Conservation (phyloP, 2,888 invertebrate species). For the Drosophila pegasa region DNA sequence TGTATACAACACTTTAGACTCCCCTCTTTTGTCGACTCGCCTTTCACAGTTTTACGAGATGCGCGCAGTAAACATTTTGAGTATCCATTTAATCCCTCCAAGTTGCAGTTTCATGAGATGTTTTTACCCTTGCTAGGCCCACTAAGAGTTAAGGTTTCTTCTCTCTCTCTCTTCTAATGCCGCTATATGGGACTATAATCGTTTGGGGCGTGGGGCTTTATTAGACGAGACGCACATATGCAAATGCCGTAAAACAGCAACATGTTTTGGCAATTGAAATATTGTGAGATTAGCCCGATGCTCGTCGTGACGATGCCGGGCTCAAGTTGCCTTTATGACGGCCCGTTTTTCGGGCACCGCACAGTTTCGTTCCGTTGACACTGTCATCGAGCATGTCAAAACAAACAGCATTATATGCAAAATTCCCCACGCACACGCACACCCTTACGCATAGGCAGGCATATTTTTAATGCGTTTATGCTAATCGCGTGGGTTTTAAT, state of each 20-base stretch:
- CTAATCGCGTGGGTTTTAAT: slow-evolving; percentile 80
- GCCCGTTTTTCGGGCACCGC: slow-evolving; percentile 4
- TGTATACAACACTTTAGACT: not conserved
- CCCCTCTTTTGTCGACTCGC: too few relatives aligned
- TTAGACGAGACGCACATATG: slow-evolving; percentile 44
- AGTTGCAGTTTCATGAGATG: not conserved
- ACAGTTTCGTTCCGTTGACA: slow-evolving; percentile 56
- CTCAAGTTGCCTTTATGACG: slow-evolving; percentile 45
- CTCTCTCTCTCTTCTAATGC: slow-evolving; percentile 32
- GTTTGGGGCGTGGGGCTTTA: slow-evolving; percentile 37
- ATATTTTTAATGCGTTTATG: slow-evolving; percentile 84
- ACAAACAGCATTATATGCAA: slow-evolving; percentile 82
- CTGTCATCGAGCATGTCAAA: slow-evolving; percentile 82
- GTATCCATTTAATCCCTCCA: slow-evolving; percentile 12
- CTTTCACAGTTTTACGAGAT: not conserved
- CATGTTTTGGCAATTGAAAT: slow-evolving; percentile 75
- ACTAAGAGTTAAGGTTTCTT: not conserved
- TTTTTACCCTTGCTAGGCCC: slow-evolving; percentile 22
- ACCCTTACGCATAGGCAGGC: slow-evolving; percentile 58
- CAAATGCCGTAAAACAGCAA: slow-evolving; percentile 55
- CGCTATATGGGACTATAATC: slow-evolving; percentile 44
- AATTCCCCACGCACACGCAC: slow-evolving; percentile 44
- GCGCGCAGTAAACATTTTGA: not conserved
- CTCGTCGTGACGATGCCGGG: slow-evolving; percentile 26
- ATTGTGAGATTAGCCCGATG: slow-evolving; percentile 66